Base-by-base conservation (phyloP, 1,140 invertebrate species). In the Lasioglossum baleicum region DNA sequence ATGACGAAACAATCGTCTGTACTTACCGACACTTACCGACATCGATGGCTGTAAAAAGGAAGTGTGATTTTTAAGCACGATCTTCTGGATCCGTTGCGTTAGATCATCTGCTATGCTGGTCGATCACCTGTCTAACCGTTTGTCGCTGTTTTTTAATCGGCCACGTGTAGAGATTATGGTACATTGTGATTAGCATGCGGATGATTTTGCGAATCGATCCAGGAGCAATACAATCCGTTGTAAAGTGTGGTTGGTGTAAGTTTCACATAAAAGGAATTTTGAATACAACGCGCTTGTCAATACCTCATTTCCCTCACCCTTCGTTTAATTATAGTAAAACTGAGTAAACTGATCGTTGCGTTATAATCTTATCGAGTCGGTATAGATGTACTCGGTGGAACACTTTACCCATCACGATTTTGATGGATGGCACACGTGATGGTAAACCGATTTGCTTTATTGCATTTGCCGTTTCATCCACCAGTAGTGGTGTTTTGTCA, bases 261-360 rank as follows among this genome's bases (percentile, higher is more conserved):
- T 84, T 88, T 82, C 86, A 87, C 78, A 87, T 88, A 84, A 88
- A 87, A 67, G 71, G 60, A 86, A 87, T 87, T 87, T 87, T 87
- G 83, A 87, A 83, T 87, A 87, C 51, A 83, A 75, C 10, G 63
- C 0, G 17, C 15, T 48, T 31, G 20, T 8, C 7, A 1, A 8
- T 5, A 8, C 20, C 17, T n/a, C 17, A n/a, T n/a, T 83, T 44
- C 0, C 17, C 51, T 56, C 69, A 60, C 11, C 67, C 69, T 17
- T 53, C 17, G 15, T 15, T 63, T 35, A 7, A 64, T 64, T 26
- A 44, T 31, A 53, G 8, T 56, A 15, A 15, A 78, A 72, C 65
- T 31, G 6, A 3, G 51, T 72, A 48, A 26, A 72, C 56, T 35
- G 69, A 78, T 78, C 10, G 3, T 40, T 73, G 60, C 60, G 20